Base-by-base conservation (phyloP, 2,888 invertebrate species). In the Matsumyia berberina region DNA sequence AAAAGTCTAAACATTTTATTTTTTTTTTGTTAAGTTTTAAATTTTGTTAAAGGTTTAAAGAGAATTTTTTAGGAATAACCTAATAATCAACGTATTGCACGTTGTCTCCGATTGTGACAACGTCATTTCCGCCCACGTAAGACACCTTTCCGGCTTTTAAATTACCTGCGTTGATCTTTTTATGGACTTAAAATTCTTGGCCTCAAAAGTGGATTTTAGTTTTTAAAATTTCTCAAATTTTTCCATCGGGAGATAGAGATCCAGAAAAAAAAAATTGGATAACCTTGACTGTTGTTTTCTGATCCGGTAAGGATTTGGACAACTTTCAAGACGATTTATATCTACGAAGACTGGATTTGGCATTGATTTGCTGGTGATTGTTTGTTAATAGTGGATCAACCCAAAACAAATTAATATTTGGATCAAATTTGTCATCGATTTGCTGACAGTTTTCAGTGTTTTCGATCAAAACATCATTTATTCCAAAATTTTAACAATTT, bases 321-420 rank as follows among this genome's bases (percentile, higher is more conserved):
- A 87, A 87, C 87, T 88, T 87, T 88, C 87, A 87, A 67, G 42
- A 73, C 67, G 58, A 44, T 15, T 53, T 60, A 31, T n/a, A n/a
- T 24, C 1, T 24, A 24, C 2, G 2, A 3, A 24, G 24, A 24
- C 24, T 24, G 24, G 4, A 3, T 24, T 24, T 24, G 24, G 24
- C 24, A 49, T 4, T n/a, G n/a, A 37, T 15, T 42, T 15, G 7
- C 37, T 6, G 0, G 5, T 6, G 5, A 24, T 24, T 24, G 24
- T 24, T 24, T 24, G 4, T 3, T 24, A 24, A 24, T n/a, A n/a
- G n/a, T n/a, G n/a, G n/a, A n/a, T n/a, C n/a, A n/a, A n/a, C n/a
- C n/a, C n/a, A n/a, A n/a, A n/a, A n/a, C n/a, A n/a, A n/a, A n/a
- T n/a, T n/a, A n/a, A n/a, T n/a, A n/a, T n/a, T n/a, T n/a, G n/a